Evolutionary conservation across 1,140 invertebrate species (phyloP).

Genomic region (Bombus ignitus): DNA sequence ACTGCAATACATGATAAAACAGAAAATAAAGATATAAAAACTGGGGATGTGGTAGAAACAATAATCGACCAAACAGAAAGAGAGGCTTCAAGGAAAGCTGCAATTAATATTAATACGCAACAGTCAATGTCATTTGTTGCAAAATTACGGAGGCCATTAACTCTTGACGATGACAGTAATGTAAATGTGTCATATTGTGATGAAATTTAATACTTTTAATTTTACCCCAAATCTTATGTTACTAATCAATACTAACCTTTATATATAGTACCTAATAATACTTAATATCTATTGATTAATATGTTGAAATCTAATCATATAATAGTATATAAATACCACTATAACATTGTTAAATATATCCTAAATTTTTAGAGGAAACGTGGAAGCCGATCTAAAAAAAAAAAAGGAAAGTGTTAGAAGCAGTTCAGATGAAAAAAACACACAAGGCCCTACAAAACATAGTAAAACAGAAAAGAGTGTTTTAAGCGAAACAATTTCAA

Average conservation of each 20-base stretch:
- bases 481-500: background rate
- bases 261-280: no score
- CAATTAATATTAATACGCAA: no score
- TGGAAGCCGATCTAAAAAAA: background rate
- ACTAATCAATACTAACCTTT: no score
- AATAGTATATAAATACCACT: conserved; percentile 13
- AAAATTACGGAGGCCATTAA: no score
- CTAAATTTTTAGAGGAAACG: no score
- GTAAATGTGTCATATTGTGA: no score
- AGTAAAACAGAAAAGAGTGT: conserved; percentile 53
- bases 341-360: no score
- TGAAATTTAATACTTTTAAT: no score
- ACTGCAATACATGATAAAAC: background rate
- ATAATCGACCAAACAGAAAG: rapidly evolving
- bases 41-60: no score
- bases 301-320: background rate
- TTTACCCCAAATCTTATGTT: no score
- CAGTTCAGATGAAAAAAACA: conserved; percentile 67
- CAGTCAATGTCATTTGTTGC: no score
- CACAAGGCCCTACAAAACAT: conserved; percentile 58
- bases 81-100: background rate
- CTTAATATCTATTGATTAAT: background rate
- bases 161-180: no score
- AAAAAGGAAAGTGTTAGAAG: conserved; percentile 45
- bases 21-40: conserved; percentile 43